Percentiles rank a stretch among this genome's conserved stretches.
These are phyloP conservation scores for Abrostola triplasia DNA, from an alignment of 2,888 invertebrate species.

Conservation along the genomic window DNA sequence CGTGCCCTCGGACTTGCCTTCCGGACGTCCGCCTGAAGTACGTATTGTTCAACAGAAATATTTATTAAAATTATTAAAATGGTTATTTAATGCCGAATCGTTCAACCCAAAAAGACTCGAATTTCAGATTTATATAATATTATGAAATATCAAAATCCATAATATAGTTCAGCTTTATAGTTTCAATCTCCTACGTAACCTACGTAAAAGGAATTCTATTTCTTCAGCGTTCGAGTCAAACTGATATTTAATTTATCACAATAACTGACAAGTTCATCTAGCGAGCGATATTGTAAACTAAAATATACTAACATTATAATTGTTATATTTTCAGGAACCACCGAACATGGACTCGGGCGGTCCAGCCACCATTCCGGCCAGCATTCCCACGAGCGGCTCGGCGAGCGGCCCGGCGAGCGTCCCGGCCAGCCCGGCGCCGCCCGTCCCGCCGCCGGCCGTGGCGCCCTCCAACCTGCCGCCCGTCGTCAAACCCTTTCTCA, in stretches of 20 bases:
- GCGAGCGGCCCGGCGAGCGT: conserved; percentile 53
- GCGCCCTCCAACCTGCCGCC: conserved; percentile 82
- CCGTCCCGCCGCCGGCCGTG: conserved; percentile 64
- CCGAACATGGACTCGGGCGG: conserved; percentile 76
- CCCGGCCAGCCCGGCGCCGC: conserved; percentile 62
- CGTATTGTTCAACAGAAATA: conserved; percentile 3
- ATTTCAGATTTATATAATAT: too few species aligned
- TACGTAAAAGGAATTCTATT: too few species aligned
- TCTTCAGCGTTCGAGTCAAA: too few species aligned
- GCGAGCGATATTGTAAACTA: too few species aligned
- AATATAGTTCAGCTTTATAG: too few species aligned
- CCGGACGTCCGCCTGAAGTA: conserved; percentile 81
- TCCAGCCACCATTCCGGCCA: conserved; percentile 58
- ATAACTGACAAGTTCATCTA: too few species aligned
- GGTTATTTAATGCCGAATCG: too few species aligned
- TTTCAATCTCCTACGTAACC: too few species aligned
- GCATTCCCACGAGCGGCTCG: conserved; percentile 17
- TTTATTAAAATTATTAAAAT: too few species aligned
- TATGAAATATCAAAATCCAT: too few species aligned
- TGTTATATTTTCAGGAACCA: conserved; percentile 72
- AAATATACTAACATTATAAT: background rate
- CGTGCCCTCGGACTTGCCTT: conserved; percentile 75
- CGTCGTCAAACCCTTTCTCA: conserved; percentile 85
- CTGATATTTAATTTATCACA: too few species aligned
- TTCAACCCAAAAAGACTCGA: too few species aligned